Conservation (phyloP, 2,113 vertebrate genomes). For the Mobula hypostoma region DNA sequence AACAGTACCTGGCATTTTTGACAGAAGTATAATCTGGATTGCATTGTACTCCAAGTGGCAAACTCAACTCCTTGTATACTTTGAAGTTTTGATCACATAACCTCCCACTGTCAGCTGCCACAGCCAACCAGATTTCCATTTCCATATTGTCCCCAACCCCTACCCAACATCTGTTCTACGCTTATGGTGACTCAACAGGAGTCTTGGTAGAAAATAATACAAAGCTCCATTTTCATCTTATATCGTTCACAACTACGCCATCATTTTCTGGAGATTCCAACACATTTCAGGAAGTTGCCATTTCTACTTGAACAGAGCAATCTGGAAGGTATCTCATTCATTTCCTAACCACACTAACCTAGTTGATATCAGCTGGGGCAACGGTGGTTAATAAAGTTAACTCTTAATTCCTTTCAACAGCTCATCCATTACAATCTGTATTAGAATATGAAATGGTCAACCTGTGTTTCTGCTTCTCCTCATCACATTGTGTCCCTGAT, state of each 20-base stretch:
- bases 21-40: not conserved
- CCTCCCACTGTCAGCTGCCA: not conserved
- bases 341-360: not conserved
- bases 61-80: not conserved
- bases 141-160: too few relatives aligned
- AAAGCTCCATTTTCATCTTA: too few relatives aligned
- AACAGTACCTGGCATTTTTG: not conserved
- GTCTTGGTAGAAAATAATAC: not conserved
- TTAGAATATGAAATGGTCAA: not conserved
- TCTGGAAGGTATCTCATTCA: not conserved
- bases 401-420: not conserved
- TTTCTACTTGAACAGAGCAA: not conserved
- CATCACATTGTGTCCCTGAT: too few relatives aligned
- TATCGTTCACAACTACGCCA: too few relatives aligned
- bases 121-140: not conserved
- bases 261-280: too few relatives aligned
- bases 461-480: not conserved
- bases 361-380: not conserved
- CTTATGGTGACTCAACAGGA: not conserved
- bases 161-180: not conserved
- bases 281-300: not conserved
- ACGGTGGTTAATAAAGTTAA: not conserved
- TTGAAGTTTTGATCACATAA: not conserved
- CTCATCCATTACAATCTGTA: not conserved
- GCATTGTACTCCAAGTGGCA: not conserved